Evolutionary conservation across 2,113 vertebrate species (phyloP).

Genomic region (Murina feae): DNA sequence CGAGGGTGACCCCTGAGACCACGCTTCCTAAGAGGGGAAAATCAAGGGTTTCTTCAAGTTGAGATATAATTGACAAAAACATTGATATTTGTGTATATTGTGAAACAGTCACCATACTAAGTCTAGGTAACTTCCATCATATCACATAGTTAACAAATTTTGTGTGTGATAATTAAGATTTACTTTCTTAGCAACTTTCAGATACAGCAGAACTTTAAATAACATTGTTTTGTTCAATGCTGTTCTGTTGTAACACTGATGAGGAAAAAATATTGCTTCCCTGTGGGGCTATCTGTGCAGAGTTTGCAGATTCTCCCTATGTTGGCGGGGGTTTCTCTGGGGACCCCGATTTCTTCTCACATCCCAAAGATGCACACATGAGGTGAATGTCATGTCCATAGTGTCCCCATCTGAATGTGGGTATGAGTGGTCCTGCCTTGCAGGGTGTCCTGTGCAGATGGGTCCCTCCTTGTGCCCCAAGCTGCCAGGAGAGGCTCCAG

Average conservation of each 20-base stretch:
- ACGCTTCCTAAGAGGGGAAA: neutral
- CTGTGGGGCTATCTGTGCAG: neutral
- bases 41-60: neutral
- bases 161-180: neutral
- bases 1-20: neutral
- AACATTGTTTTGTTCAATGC: neutral
- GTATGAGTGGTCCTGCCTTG: neutral
- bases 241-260: neutral
- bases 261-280: neutral
- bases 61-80: neutral
- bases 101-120: neutral
- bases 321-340: neutral
- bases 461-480: neutral
- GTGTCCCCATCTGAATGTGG: neutral
- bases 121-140: neutral
- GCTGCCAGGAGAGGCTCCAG: neutral
- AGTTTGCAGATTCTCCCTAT: neutral
- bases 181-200: neutral
- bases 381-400: neutral
- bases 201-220: neutral
- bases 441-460: neutral
- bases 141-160: neutral
- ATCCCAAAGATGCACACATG: neutral
- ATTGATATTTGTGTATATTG: neutral
- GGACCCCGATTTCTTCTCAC: neutral